Percentiles rank a stretch among this genome's conserved stretches.
These are phyloP conservation scores for Petrosia ficiformis DNA, from an alignment of 37 sponge, comb jelly and placozoan species.

Conservation along the genomic window DNA sequence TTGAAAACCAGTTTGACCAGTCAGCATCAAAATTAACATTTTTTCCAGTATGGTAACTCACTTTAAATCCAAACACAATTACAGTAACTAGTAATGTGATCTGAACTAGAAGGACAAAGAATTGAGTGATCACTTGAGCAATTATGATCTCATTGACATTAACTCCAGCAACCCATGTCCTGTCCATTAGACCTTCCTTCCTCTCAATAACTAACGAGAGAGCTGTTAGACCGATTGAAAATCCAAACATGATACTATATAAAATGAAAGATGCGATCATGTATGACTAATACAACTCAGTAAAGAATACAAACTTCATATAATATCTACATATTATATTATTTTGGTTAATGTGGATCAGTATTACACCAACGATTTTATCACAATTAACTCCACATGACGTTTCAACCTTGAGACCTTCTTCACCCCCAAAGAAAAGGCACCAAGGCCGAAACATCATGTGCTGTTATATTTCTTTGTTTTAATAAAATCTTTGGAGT, in stretches of 20 bases:
- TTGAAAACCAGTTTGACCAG: background rate
- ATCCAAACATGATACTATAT: constrained; percentile 68
- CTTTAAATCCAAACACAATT: constrained; percentile 49
- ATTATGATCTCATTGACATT: constrained; percentile 64
- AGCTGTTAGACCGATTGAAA: constrained; percentile 81
- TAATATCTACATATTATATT: no score
- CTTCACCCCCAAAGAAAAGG: no score
- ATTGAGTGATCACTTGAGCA: constrained; percentile 61
- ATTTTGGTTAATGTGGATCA: no score
- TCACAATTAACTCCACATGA: no score
- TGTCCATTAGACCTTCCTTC: constrained; percentile 82
- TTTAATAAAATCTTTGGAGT: no score
- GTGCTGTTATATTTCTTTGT: no score
- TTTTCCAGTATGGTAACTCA: background rate
- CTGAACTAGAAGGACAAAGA: constrained; percentile 54
- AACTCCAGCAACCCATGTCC: constrained; percentile 81
- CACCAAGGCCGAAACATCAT: no score
- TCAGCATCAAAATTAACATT: background rate
- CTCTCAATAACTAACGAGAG: constrained; percentile 67
- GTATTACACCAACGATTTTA: no score
- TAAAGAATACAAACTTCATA: no score
- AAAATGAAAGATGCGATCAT: constrained; percentile 4
- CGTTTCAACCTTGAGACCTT: no score
- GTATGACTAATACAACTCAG: no score
- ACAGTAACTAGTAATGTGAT: constrained; percentile 35